Conservation (phyloP, 2,888 invertebrate genomes). For the Sinotaia quadrata region DNA sequence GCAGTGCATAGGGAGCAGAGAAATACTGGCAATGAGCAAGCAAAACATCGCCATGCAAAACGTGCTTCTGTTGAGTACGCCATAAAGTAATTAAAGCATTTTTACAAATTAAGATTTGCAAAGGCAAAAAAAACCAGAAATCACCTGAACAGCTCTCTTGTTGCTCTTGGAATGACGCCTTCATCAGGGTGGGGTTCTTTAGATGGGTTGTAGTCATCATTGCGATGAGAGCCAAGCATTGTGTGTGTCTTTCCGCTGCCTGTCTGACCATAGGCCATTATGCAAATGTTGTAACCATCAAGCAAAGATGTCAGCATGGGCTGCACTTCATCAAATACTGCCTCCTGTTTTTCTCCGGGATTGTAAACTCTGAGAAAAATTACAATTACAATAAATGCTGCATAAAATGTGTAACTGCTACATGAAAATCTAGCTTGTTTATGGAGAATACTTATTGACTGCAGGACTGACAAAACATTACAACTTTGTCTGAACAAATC, state of each 20-base stretch:
- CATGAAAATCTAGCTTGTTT: not conserved
- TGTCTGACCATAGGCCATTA: conserved; percentile 69
- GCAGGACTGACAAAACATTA: not conserved
- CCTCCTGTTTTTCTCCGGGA: conserved; percentile 56
- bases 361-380: conserved; percentile 54
- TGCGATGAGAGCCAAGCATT: conserved; percentile 65
- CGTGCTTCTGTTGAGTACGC: too few species aligned
- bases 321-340: conserved; percentile 66
- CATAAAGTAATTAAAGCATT: too few species aligned
- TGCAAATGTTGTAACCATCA: conserved; percentile 68
- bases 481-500: not conserved
- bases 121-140: too few species aligned
- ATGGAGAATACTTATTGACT: too few species aligned
- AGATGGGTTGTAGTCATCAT: conserved; percentile 60
- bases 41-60: too few species aligned
- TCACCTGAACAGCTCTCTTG: conserved; percentile 65
- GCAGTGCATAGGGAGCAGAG: too few species aligned
- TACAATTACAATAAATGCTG: not conserved
- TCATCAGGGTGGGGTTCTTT: conserved; percentile 63
- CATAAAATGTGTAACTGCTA: not conserved
- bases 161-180: conserved; percentile 65
- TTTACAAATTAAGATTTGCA: too few species aligned
- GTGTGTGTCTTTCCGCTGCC: conserved; percentile 68
- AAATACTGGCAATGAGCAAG: too few species aligned
- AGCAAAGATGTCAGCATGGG: conserved; percentile 66